These are phyloP conservation scores for Protosalanx chinensis DNA, from an alignment of 2,797 vertebrate species.

Conservation along the genomic window DNA sequence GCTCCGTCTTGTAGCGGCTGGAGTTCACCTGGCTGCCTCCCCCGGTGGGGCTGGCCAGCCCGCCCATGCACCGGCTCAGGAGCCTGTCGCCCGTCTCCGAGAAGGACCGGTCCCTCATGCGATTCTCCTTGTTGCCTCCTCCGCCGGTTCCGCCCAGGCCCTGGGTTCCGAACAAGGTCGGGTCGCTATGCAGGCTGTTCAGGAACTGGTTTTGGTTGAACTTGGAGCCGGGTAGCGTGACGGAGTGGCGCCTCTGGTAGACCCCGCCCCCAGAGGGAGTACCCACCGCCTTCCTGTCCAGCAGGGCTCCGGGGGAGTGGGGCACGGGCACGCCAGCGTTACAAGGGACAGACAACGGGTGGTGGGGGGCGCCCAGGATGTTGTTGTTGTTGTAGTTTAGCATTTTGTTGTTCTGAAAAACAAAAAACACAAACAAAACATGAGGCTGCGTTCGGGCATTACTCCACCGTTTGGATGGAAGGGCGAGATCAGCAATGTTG, in stretches of 20 bases:
- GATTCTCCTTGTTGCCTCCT: constrained; percentile 87
- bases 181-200: constrained; percentile 84
- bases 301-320: constrained; percentile 84
- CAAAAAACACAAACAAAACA: constrained; percentile 31
- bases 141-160: constrained; percentile 72
- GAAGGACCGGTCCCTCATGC: constrained; percentile 92
- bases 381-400: constrained; percentile 83
- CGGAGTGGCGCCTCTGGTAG: constrained; percentile 92
- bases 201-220: constrained; percentile 95
- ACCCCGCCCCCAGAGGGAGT: constrained; percentile 81
- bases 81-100: constrained; percentile 92
- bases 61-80: constrained; percentile 79
- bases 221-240: constrained; percentile 83
- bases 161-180: constrained; percentile 72
- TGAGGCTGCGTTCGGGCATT: constrained; percentile 1
- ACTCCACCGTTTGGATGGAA: neutral
- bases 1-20: constrained; percentile 93
- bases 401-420: constrained; percentile 89
- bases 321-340: constrained; percentile 76
- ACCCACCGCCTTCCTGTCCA: constrained; percentile 98
- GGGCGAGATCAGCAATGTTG: neutral
- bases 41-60: constrained; percentile 68
- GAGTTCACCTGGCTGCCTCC: constrained; percentile 87
- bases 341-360: constrained; percentile 77
- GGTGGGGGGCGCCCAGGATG: constrained; percentile 74